Evolutionary conservation across 1,140 invertebrate species (phyloP).

Genomic region (Odontomachus brunneus): DNA sequence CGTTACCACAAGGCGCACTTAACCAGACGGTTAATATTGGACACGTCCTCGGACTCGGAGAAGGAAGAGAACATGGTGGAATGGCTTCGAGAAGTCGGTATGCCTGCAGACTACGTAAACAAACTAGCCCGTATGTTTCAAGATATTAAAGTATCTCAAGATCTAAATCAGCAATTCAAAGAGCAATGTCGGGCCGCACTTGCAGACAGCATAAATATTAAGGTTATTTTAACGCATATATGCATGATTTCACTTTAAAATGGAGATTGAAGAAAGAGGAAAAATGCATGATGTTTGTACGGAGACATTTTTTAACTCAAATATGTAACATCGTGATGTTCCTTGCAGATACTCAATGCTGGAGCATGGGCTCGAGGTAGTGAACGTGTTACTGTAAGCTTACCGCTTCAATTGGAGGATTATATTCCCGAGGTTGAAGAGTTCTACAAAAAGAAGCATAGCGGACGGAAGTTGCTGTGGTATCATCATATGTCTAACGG

Average conservation of each 20-base stretch:
- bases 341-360: slow-evolving; percentile 95
- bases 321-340: neutral
- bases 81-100: slow-evolving; percentile 97
- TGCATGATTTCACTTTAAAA: neutral
- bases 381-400: slow-evolving; percentile 96
- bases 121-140: slow-evolving; percentile 99
- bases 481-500: slow-evolving; percentile 99
- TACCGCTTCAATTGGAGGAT: slow-evolving; percentile 98
- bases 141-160: slow-evolving; percentile 99
- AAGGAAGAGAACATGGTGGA: slow-evolving; percentile 99
- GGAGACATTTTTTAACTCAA: neutral
- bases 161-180: slow-evolving; percentile 98
- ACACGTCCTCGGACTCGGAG: slow-evolving; percentile 99
- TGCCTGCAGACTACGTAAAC: slow-evolving; percentile 99
- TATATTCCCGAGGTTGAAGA: slow-evolving; percentile 99
- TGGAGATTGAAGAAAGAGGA: neutral
- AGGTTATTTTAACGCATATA: slow-evolving; percentile 76
- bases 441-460: slow-evolving; percentile 98
- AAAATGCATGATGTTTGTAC: neutral
- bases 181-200: slow-evolving; percentile 87
- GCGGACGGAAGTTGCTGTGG: slow-evolving; percentile 99
- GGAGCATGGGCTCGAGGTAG: slow-evolving; percentile 98
- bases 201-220: slow-evolving; percentile 92
- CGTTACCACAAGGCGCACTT: slow-evolving; percentile 99
- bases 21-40: slow-evolving; percentile 96